Evolutionary conservation across 2,888 invertebrate species (phyloP).

Genomic region (Dicyrtomina minuta): DNA sequence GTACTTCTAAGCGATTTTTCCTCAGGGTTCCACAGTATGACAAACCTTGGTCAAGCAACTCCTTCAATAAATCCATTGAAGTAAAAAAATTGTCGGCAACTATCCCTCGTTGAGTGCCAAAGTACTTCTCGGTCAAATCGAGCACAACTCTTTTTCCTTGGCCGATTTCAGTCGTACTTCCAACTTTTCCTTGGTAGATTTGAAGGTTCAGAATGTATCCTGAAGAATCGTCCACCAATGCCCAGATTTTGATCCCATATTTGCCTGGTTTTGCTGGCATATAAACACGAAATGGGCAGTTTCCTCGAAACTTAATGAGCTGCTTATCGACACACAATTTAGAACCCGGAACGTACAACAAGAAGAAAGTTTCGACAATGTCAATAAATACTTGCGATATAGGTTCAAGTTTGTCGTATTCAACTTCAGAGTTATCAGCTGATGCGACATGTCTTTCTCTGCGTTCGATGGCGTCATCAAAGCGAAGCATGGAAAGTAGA

Average conservation of each 20-base stretch:
- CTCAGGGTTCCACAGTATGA: background rate
- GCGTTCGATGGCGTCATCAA: too few relatives aligned
- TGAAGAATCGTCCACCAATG: background rate
- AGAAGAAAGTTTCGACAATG: too few relatives aligned
- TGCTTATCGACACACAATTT: too few relatives aligned
- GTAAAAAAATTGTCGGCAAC: background rate
- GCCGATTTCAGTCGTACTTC: background rate
- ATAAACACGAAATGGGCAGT: too few relatives aligned
- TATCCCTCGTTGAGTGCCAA: background rate
- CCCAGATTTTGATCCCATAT: background rate
- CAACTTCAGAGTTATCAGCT: too few relatives aligned
- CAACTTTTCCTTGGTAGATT: background rate
- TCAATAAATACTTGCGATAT: too few relatives aligned
- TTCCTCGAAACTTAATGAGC: too few relatives aligned
- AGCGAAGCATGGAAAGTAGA: too few relatives aligned
- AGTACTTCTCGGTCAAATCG: background rate
- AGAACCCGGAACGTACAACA: too few relatives aligned
- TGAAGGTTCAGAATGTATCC: background rate
- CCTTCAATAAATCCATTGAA: background rate
- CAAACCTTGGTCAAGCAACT: background rate
- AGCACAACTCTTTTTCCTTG: background rate
- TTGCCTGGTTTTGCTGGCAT: background rate
- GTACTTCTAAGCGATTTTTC: background rate
- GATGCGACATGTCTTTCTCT: too few relatives aligned
- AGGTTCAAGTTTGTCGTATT: too few relatives aligned